Base-by-base conservation (phyloP, 37 sponge, comb jelly and placozoan species). In the Amphimedon queenslandica region DNA sequence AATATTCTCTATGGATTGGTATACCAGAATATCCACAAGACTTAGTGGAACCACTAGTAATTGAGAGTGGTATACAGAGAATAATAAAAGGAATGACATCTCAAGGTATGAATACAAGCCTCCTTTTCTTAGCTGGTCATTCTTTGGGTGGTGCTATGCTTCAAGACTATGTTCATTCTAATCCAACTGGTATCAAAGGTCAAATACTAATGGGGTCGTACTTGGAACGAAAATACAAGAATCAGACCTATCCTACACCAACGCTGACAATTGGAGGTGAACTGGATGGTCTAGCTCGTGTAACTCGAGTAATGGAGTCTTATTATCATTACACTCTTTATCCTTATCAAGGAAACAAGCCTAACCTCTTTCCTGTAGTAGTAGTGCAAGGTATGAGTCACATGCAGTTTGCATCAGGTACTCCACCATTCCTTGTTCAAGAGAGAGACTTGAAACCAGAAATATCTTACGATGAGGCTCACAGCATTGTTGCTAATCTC, bases 221-320 rank as follows among this genome's bases (percentile, higher is more conserved):
- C 55, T 55, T 92, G 6, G 47, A 56, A 34, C 51, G 93, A 23
- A 77, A 67, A 40, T 75, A 84, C 24, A 66, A 77, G 20, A 82
- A 69, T 29, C 39, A 16, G 30, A 70, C 78, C 32, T 92, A 79
- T 40, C 88, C 88, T 63, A 75, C 88, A 37, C 70, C 74, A 6
- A 88, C 88, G 18, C 66, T 92, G 51, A 84, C 86, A 10, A 53
- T 92, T 36, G 79, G 93, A 4, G 93, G 93, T 16, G 93, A 92
- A 42, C 71, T 88, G 51, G 93, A 92, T 55, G 93, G 93, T 3
- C 57, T 92, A 39, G 53, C 55, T 42, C 78, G 88, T n/a, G 78
- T 92, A 33, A 80, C 93, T 21, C 69, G 93, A 11, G 63, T 88
- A 0, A 84, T 84, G 88, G 93, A 88, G 39, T 77, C 77, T 25